Conservation (phyloP, 2,113 vertebrate species). For the Epinephelus fuscoguttatus region DNA sequence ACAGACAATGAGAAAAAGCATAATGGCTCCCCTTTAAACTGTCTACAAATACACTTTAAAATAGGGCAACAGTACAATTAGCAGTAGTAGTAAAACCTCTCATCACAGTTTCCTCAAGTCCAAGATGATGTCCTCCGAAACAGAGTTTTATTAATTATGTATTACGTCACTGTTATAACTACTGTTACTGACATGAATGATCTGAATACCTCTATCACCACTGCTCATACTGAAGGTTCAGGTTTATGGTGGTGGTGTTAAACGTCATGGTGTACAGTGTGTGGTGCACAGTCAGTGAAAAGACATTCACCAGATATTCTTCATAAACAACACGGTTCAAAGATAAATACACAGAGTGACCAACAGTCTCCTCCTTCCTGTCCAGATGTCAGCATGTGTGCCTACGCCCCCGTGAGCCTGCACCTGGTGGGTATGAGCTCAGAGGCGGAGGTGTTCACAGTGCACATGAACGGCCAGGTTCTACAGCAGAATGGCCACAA, state of each 20-base stretch:
- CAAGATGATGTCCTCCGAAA: too few species aligned
- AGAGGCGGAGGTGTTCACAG: constrained; percentile 92
- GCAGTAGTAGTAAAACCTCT: too few species aligned
- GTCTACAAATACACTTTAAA: too few species aligned
- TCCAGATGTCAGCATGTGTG: constrained; percentile 89
- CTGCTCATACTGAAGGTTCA: neutral
- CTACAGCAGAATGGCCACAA: constrained; percentile 86
- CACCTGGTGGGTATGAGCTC: constrained; percentile 96
- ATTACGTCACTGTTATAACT: neutral
- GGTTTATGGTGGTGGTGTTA: too few species aligned
- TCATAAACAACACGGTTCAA: neutral
- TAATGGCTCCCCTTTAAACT: too few species aligned
- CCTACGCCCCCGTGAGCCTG: constrained; percentile 87
- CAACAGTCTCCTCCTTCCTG: neutral
- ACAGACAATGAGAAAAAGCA: too few species aligned
- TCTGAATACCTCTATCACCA: neutral
- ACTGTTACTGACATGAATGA: neutral
- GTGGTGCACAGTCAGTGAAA: neutral
- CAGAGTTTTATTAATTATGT: neutral
- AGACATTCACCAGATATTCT: neutral
- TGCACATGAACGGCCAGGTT: constrained; percentile 95
- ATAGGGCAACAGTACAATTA: too few species aligned
- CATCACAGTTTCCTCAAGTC: too few species aligned
- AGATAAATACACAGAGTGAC: neutral
- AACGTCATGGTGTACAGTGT: neutral